These are phyloP conservation scores for Meloe dianella DNA, from an alignment of 2,888 invertebrate genomes.

Conservation along the genomic window DNA sequence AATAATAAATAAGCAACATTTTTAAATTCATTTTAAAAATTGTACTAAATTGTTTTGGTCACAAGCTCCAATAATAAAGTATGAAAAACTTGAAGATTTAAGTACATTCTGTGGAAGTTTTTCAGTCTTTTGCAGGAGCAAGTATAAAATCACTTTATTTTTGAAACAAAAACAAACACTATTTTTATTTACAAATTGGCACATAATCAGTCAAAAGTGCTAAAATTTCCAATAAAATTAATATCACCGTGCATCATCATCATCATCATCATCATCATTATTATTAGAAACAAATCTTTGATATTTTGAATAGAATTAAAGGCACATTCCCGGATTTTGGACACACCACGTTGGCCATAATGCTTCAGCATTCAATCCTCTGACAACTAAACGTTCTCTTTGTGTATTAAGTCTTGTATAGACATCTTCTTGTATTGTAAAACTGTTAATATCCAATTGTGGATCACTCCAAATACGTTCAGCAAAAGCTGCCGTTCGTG, in stretches of 20 bases:
- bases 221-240: slow-evolving; percentile 37
- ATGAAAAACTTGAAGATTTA: slow-evolving; percentile 24
- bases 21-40: slow-evolving; percentile 18
- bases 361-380: slow-evolving; percentile 72
- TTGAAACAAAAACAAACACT: background rate
- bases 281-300: too few species aligned
- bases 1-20: slow-evolving; percentile 28
- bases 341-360: slow-evolving; percentile 81
- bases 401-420: slow-evolving; percentile 73
- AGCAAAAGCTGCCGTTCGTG: slow-evolving; percentile 79
- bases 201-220: slow-evolving; percentile 33
- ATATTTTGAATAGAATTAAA: slow-evolving; percentile 52
- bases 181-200: slow-evolving; percentile 20
- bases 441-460: slow-evolving; percentile 50
- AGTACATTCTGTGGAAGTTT: slow-evolving; percentile 12
- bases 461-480: slow-evolving; percentile 79
- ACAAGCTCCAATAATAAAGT: slow-evolving; percentile 16
- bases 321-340: slow-evolving; percentile 77
- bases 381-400: slow-evolving; percentile 67
- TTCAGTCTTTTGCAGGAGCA: slow-evolving; percentile 2
- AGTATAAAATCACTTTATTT: background rate
- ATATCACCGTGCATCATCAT: slow-evolving; percentile 42
- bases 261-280: background rate
- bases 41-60: slow-evolving; percentile 24
- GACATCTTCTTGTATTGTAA: slow-evolving; percentile 66